Conservation (phyloP, 1,140 invertebrate genomes). For the Ctenoplectra terminalis region DNA sequence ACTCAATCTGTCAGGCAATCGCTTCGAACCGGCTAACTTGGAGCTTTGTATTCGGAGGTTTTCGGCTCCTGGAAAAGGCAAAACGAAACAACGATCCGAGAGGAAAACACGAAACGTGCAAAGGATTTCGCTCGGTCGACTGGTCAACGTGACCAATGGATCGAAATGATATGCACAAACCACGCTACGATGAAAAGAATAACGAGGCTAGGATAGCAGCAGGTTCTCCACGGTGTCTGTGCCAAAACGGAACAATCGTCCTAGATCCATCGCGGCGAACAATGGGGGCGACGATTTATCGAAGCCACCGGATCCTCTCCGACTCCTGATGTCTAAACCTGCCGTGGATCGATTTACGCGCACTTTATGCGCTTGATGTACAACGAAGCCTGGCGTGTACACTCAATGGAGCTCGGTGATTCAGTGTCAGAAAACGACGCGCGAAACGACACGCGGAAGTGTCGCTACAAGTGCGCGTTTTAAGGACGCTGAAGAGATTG, state of each 20-base stretch:
- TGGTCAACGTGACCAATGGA: not conserved
- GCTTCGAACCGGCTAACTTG: constrained; percentile 52
- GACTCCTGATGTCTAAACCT: constrained; percentile 57
- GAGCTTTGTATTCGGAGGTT: constrained; percentile 62
- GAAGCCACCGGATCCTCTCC: constrained; percentile 47
- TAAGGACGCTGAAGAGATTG: not conserved
- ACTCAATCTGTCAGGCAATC: constrained; percentile 69
- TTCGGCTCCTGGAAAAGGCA: not conserved
- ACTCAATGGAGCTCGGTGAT: constrained; percentile 33
- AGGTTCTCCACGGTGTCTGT: constrained; percentile 34
- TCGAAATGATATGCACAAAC: constrained; percentile 40
- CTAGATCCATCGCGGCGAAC: constrained; percentile 58
- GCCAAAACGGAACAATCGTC: constrained; percentile 66
- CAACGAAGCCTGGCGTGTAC: constrained; percentile 34
- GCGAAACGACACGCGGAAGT: too few relatives aligned
- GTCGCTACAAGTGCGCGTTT: not conserved
- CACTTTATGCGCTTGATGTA: constrained; percentile 41
- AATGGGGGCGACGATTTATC: constrained; percentile 66
- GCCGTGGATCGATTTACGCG: constrained; percentile 62
- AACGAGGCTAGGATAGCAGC: constrained; percentile 51
- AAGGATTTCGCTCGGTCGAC: not conserved
- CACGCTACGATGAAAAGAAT: constrained; percentile 60
- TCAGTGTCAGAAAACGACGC: constrained; percentile 22
- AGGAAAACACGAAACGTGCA: not conserved
- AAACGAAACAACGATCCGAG: constrained; percentile 2